Conservation (phyloP, 2,113 vertebrate genomes). For the Cavia porcellus region DNA sequence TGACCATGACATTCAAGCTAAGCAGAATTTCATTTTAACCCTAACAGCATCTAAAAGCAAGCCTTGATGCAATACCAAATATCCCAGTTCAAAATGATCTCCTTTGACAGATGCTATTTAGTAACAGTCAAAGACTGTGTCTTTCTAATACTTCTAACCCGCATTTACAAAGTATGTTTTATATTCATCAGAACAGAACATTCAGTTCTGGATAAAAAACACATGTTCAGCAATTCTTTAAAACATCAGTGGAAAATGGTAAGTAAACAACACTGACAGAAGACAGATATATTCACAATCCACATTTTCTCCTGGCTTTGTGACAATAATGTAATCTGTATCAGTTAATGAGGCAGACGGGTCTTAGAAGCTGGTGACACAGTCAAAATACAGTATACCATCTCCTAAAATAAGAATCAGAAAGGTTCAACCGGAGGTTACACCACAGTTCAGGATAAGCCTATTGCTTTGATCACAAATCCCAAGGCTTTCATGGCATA, state of each 20-base stretch:
- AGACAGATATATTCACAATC: constrained; percentile 74
- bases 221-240: constrained; percentile 72
- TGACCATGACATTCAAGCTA: not conserved
- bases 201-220: constrained; percentile 81
- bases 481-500: constrained; percentile 77
- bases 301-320: constrained; percentile 64
- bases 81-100: constrained; percentile 48
- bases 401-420: constrained; percentile 82
- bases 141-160: constrained; percentile 69
- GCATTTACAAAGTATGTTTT: constrained; percentile 69
- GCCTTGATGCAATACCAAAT: constrained; percentile 37
- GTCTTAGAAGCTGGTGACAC: constrained; percentile 72
- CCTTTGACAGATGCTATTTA: constrained; percentile 71
- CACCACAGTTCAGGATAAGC: constrained; percentile 69
- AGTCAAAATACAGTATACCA: constrained; percentile 77
- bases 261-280: constrained; percentile 77
- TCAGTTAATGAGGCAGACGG: constrained; percentile 70
- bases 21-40: not conserved
- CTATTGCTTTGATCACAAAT: constrained; percentile 84
- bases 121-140: constrained; percentile 69
- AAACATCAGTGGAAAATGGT: constrained; percentile 74
- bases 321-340: constrained; percentile 76
- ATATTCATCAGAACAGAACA: constrained; percentile 74
- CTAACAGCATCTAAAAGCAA: constrained; percentile 43
- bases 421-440: constrained; percentile 86